A percentile compares a stretch with the other conserved stretches of the same genome.
Evolutionary conservation across 2,888 invertebrate genomes (phyloP).

Genomic region (Athalia rosae): DNA sequence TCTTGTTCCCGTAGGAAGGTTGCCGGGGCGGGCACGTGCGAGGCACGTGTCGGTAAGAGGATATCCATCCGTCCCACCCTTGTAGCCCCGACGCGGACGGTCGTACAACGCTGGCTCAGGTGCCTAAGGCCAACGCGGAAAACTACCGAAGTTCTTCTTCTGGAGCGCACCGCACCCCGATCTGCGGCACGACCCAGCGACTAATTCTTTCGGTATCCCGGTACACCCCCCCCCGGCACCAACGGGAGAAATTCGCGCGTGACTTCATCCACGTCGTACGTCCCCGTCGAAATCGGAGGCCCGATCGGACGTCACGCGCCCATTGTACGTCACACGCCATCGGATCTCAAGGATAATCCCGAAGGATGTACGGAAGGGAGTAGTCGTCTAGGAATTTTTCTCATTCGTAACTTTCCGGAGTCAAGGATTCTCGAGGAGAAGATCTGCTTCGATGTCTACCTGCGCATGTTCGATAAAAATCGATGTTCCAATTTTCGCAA

Average conservation of each 20-base stretch:
- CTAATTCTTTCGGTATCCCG: neutral
- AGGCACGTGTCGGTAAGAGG: constrained; percentile 73
- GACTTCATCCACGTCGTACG: neutral
- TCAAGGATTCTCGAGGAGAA: too few species aligned
- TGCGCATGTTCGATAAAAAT: too few species aligned
- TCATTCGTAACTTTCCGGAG: too few species aligned
- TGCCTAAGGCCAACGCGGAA: constrained; percentile 29
- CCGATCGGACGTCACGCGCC: neutral
- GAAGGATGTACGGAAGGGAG: too few species aligned
- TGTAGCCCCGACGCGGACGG: neutral
- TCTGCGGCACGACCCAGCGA: neutral
- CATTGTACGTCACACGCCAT: neutral
- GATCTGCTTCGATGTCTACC: too few species aligned
- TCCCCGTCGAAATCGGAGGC: constrained; percentile 5
- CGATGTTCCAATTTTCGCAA: too few species aligned
- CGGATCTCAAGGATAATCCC: neutral
- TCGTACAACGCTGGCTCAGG: constrained; percentile 32
- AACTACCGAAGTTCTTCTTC: neutral
- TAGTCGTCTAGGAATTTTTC: too few species aligned
- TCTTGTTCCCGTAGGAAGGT: constrained; percentile 56
- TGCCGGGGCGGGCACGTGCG: constrained; percentile 67
- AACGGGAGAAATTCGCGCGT: neutral
- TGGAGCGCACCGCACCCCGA: neutral
- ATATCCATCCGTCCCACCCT: constrained; percentile 64
- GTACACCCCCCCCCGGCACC: neutral